Base-by-base conservation (phyloP, 2,888 invertebrate species). In the Gryllus longicercus region DNA sequence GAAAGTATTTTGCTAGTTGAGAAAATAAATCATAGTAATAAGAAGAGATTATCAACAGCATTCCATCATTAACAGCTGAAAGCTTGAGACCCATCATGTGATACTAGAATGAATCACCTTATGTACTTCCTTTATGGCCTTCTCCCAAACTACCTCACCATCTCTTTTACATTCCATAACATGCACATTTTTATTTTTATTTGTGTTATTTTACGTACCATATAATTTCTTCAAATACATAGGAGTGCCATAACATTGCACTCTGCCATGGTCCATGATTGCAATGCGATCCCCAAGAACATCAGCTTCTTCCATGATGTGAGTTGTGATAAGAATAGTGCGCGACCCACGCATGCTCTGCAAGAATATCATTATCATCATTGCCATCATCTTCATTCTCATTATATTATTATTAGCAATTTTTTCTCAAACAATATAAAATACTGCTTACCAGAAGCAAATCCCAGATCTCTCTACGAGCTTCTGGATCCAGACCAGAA, bases 271-370 rank as follows among this genome's bases (percentile, higher is more conserved):
- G 83, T 93, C 92, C 87, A 98, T 91, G 82, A 97, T 96, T 0
- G 95, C 96, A 83, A 97, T 95, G 84, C 95, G 91, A 87, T 98
- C 96, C 0, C 96, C 97, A 5, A 98, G 90, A 75, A 94, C 93
- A 87, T 97, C 97, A 5, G 97, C 97, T 87, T 98, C 97, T 87
- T 97, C 97, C 96, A 98, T 97, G 87, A 95, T 95, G 88, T 98
- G 97, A 0, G 97, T 97, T 18, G 95, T 95, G 79, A 98, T 91
- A 18, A 98, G 87, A 83, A 97, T 94, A 0, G 96, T 96, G 83
- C 94, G 92, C 2, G 91, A 88, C 81, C 92, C 92, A 81, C 92
- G 90, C 82, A 92, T 86, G 82, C 89, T 87, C 90, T 90, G 84
- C n/a, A 81, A 81, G 21, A 79, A 79, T 38, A 38, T 38, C 5